phyloP scores from a whole-genome alignment of 1,140 invertebrate genomes.

The Colletes latitarsis region DNA sequence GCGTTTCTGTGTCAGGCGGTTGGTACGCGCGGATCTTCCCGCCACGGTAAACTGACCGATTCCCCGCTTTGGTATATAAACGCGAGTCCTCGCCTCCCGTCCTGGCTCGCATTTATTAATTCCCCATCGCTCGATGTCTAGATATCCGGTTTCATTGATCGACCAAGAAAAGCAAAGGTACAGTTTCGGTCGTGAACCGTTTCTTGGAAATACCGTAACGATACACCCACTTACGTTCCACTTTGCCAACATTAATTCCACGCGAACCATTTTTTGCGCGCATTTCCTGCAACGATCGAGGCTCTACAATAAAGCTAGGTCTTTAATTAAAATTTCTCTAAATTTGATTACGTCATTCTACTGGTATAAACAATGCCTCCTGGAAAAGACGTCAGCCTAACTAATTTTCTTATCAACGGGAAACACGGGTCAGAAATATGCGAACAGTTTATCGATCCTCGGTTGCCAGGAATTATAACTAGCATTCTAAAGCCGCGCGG shows the following conservation, averaged over 20 bases:
- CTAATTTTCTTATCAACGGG: not conserved
- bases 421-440: slow-evolving; percentile 6
- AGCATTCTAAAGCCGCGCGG: slow-evolving; percentile 1
- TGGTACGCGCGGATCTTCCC: not conserved
- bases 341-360: too few species aligned
- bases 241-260: not conserved
- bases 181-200: too few species aligned
- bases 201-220: too few species aligned
- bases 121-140: too few species aligned
- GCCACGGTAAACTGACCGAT: not conserved
- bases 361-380: not conserved
- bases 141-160: too few species aligned
- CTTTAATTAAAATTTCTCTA: too few species aligned
- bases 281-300: too few species aligned
- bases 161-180: too few species aligned
- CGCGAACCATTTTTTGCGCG: not conserved
- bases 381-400: not conserved
- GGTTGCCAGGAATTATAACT: slow-evolving; percentile 31
- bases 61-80: not conserved
- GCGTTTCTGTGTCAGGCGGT: not conserved
- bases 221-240: too few species aligned
- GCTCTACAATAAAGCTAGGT: too few species aligned
- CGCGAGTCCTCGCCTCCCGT: not conserved
- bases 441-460: slow-evolving; percentile 50
- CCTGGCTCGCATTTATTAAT: not conserved